Conservation (phyloP, 1,140 invertebrate species). For the Bombyx mandarina region DNA sequence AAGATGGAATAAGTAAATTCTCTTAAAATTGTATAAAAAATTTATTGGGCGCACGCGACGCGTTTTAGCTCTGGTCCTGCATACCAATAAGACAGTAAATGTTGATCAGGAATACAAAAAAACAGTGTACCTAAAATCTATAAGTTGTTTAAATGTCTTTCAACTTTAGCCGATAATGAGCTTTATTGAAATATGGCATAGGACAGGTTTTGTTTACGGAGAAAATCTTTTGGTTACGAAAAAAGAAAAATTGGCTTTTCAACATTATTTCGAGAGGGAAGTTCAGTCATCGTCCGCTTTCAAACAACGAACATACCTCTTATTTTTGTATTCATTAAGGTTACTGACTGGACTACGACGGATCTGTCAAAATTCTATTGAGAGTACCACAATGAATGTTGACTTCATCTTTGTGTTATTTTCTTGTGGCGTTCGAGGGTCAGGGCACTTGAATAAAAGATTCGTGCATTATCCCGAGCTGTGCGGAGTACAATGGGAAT, state of each 20-base stretch:
- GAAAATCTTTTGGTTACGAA: no score
- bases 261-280: no score
- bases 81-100: conserved; percentile 57
- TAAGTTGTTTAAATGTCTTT: no score
- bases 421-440: conserved; percentile 50
- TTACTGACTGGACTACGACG: conserved; percentile 13
- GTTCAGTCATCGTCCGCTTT: no score
- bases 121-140: conserved; percentile 2
- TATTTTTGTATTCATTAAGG: conserved; percentile 4
- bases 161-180: no score
- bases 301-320: neutral
- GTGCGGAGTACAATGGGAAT: conserved; percentile 45
- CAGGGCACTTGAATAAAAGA: conserved; percentile 68
- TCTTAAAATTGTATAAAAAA: conserved; percentile 48
- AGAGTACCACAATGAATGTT: conserved; percentile 56
- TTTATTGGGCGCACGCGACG: conserved; percentile 16
- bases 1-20: neutral
- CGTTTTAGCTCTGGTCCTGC: conserved; percentile 43
- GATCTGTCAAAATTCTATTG: conserved; percentile 58
- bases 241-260: neutral
- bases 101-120: conserved; percentile 48
- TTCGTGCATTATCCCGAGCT: conserved; percentile 59
- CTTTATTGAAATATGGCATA: no score
- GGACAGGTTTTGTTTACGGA: no score
- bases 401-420: conserved; percentile 60